Evolutionary conservation across 1,140 invertebrate species (phyloP), one percentile per base, ranked within the genome.

Genomic region (Brachionus sp.): DNA sequence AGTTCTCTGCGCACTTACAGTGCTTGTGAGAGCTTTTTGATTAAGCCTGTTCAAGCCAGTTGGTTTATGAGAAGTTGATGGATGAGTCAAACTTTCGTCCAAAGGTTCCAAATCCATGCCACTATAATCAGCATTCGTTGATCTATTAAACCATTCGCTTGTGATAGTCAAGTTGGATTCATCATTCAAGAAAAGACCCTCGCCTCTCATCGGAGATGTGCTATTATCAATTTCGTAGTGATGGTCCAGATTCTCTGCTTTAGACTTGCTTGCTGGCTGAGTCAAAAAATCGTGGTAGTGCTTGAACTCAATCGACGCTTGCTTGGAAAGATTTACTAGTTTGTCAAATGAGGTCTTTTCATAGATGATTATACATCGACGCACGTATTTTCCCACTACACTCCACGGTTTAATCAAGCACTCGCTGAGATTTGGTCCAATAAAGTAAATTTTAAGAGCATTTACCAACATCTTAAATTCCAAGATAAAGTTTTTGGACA

Each of bases 311-410:
- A 42, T 7, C 5, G 50, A 62, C 5, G 77, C 46, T 29, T 80
- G 77, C 35, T 80, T 80, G 39, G 50, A 80, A 19, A 80, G 50
- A 57, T 5, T 3, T 19, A 80, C 77, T 1, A 80, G 77, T 44
- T 80, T 80, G 25, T 80, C 77, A 29, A 80, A 80, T 12, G 77
- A 66, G 10, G 57, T 80, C 39, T 80, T 80, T 66, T 80, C 77
- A 37, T 80, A 80, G 16, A 80, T 80, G n/a, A 80, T 66, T 19
- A 80, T 80, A 23, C 77, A 80, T 1, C 77, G 77, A n/a, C 77
- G 77, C n/a, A 80, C 77, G n/a, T 80, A 80, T 66, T 80, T 80
- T 37, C 77, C 77, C 6, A 80, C 77, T 6, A 80, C 77, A 35
- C 77, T 80, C 77, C 77, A 80, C 25, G 77, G 77, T 62, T 80